Percentiles rank a stretch among this genome's conserved stretches.
Conservation (phyloP, 2,113 vertebrate species). For the Stomatorhinus ivindoensis region DNA sequence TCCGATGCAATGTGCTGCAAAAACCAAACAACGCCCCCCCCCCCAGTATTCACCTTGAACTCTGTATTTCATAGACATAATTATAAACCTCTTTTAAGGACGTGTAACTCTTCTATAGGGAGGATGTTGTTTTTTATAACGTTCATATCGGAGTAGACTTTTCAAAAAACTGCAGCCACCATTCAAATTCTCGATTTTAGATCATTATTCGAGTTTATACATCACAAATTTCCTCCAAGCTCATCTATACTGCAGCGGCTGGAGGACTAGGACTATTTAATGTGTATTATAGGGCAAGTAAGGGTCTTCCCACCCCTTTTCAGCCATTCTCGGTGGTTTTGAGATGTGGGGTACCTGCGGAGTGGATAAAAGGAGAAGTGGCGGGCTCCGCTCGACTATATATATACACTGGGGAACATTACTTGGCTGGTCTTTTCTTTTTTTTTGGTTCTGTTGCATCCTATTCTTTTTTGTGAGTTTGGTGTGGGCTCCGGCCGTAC, state of each 20-base stretch:
- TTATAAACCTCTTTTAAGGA: neutral
- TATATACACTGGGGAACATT: too few relatives aligned
- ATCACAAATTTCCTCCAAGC: neutral
- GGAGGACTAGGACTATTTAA: too few relatives aligned
- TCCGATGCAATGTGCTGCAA: neutral
- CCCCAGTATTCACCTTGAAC: neutral
- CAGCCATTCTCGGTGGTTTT: too few relatives aligned
- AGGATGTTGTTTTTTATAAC: neutral
- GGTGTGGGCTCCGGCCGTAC: too few relatives aligned
- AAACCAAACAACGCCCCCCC: neutral
- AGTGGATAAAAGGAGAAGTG: too few relatives aligned
- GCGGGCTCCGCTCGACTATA: too few relatives aligned
- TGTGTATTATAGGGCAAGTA: neutral
- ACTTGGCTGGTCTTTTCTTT: too few relatives aligned
- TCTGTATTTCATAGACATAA: neutral
- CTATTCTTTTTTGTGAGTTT: too few relatives aligned
- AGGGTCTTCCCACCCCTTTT: too few relatives aligned
- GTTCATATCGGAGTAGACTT: neutral
- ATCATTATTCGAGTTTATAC: neutral
- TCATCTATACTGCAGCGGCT: neutral
- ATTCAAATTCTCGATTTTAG: neutral
- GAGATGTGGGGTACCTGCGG: too few relatives aligned
- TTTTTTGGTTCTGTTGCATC: too few relatives aligned
- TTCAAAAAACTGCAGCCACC: neutral
- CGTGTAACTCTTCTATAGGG: neutral